Base-by-base conservation (phyloP, 2,888 invertebrate species). In the Drosophila affinis region DNA sequence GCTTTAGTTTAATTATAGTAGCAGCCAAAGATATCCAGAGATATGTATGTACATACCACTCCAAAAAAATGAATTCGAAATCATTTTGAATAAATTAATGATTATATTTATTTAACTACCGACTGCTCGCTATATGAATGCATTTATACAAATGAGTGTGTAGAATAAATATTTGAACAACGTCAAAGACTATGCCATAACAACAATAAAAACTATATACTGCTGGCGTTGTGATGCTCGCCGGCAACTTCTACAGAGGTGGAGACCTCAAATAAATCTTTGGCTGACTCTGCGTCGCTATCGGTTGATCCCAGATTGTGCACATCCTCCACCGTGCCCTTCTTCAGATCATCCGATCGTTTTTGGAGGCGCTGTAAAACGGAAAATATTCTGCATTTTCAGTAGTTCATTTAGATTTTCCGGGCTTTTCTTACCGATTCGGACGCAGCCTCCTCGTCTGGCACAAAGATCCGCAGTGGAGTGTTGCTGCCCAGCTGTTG, bases 381-480 rank as follows among this genome's bases (percentile, higher is more conserved):
- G 7, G 12, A 24, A 24, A 24, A 3, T 7, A 14, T 14, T 39
- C 7, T 6, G 39, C n/a, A n/a, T 39, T 7, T n/a, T 39, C 7
- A n/a, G 14, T 39, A n/a, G 6, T 7, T n/a, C 14, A n/a, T 39
- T 39, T 2, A 14, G 39, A 39, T n/a, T n/a, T 7, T n/a, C 39
- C 1, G 14, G 39, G 39, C 7, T n/a, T 39, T 39, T 39, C 68
- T 76, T 75, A 91, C 90, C 76, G 85, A 73, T 64, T 88, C 87
- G 3, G 75, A 45, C 5, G 63, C 53, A n/a, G 72, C 62, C 32
- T 92, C 92, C 17, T 92, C 92, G 49, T 93, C 93, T 0, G 93
- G 93, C 14, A 93, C 93, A 80, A 93, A 92, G 70, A 93, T 93
- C 71, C 93, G 91, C 54, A 93, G 72, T 0, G 93, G 92, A 29